Base-by-base conservation (phyloP, 2,888 invertebrate species). In the Drosophila acutilabella region DNA sequence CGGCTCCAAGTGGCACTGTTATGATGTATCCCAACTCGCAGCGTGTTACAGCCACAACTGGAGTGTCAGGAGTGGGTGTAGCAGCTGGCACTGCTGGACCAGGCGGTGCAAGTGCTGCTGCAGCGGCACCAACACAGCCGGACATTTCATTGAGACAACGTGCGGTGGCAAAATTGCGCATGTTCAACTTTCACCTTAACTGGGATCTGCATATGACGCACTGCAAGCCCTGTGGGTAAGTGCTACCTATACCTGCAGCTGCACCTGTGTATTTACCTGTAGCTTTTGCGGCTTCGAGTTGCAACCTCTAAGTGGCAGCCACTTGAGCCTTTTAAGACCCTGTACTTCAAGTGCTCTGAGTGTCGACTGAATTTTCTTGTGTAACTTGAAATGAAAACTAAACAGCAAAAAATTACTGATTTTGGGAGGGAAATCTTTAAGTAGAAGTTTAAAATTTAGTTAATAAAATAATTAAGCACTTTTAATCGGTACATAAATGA, bases 201-300 rank as follows among this genome's bases (percentile, higher is more conserved):
- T 93, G 93, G 93, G 92, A 93, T 83, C 89, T 92, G 65, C 92
- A 93, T 74, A 92, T 92, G 92, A 92, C 92, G 87, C 92, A 92
- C 74, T 92, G 92, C 86, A 93, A 92, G 65, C 92, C 92, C 53
- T 92, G 92, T 80, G 92, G 92, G 92, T 92, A 81, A 91, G 92
- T 92, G 56, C 2, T 8, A 30, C 8, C 30, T 30, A 48, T 48
- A 61, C 33, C 47, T 58, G 36, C 57, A 18, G 44, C 44, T n/a
- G n/a, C 20, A 50, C 13, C 5, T 8, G 1, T 41, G 18, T 30
- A 30, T 41, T 42, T 18, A 13, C 48, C 52, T 23, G 74, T 64
- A 45, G 61, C 66, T 40, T 52, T 60, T 50, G 45, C 41, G 48
- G 54, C 67, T 20, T 26, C 23, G 16, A 47, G 44, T 30, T 48